Evolutionary conservation across 2,888 invertebrate genomes (phyloP), one percentile per base, ranked within the genome.

Genomic region (Drosophila nr. medialis): DNA sequence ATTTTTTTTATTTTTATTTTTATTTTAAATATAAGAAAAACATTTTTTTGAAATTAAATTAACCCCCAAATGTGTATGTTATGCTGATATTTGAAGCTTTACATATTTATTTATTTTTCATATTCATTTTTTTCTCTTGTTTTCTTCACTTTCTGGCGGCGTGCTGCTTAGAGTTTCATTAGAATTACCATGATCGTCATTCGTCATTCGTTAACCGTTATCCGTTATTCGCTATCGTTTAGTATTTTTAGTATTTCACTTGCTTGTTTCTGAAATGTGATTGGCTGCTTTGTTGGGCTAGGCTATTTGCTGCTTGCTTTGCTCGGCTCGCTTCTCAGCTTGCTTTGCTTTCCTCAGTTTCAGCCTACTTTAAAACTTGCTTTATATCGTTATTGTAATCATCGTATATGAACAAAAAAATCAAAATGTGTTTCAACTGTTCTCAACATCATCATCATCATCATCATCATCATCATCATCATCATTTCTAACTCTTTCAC

Each of bases 301-400:
- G 77, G 77, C 80, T 83, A 83, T 81, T 77, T 72, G 58, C 60
- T 75, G 71, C 59, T 75, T 62, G 71, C 59, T 75, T 64, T 68
- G 75, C 71, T 71, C 65, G 76, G 76, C 54, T 72, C 36, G 72
- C 54, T 72, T 72, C 27, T 65, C 49, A 56, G 42, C 48, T 62
- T 61, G 65, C 63, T 70, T 32, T 32, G 24, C 24, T 1, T 24
- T 24, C 24, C 1, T 0, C 4, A 21, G 60, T 72, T 49, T 49
- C 36, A 56, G 72, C 60, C 72, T 72, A 58, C 49, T 54, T 72
- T 66, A 42, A 81, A 72, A 75, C 75, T 79, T 79, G 71, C 68
- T 72, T 81, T 83, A 74, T 77, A 81, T 85, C 79, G 86, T 84
- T 83, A 86, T 81, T 69, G 61, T 69, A 50, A 55, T 77, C 51